These are phyloP conservation scores for Coranthus polyacanthus DNA, from an alignment of 2,797 vertebrate species.

Conservation along the genomic window DNA sequence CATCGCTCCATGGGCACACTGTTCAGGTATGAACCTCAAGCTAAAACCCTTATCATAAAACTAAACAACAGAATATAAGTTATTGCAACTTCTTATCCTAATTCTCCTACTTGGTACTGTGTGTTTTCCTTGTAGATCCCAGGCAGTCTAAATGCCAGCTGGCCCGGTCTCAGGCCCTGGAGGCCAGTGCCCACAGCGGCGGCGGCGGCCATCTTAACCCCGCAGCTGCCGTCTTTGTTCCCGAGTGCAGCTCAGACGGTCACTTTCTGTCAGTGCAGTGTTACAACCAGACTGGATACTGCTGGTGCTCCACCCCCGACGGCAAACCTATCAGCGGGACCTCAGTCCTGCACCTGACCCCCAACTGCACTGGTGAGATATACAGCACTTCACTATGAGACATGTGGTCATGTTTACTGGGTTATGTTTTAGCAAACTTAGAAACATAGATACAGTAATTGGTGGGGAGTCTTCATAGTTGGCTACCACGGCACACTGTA, in stretches of 20 bases:
- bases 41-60: no score
- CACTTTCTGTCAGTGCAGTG: slow-evolving; percentile 78
- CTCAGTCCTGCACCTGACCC: slow-evolving; percentile 64
- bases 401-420: no score
- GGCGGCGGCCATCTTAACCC: slow-evolving; percentile 1
- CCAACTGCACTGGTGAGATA: slow-evolving; percentile 77
- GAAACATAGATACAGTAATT: no score
- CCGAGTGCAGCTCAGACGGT: slow-evolving; percentile 71
- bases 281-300: slow-evolving; percentile 79
- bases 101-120: no score
- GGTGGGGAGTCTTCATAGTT: no score
- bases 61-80: no score
- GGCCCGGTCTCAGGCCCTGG: slow-evolving; percentile 66
- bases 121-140: slow-evolving; percentile 46
- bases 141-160: slow-evolving; percentile 75
- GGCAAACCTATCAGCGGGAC: slow-evolving; percentile 80
- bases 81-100: no score
- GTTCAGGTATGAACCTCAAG: slow-evolving; percentile 44
- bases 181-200: slow-evolving; percentile 40
- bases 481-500: no score
- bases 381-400: accelerated
- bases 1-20: slow-evolving; percentile 47
- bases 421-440: no score
- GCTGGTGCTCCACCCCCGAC: slow-evolving; percentile 80
- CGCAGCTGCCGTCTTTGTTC: slow-evolving; percentile 60